These are phyloP conservation scores for Kryptopterus vitreolus DNA, from an alignment of 2,797 vertebrate species.

Conservation along the genomic window DNA sequence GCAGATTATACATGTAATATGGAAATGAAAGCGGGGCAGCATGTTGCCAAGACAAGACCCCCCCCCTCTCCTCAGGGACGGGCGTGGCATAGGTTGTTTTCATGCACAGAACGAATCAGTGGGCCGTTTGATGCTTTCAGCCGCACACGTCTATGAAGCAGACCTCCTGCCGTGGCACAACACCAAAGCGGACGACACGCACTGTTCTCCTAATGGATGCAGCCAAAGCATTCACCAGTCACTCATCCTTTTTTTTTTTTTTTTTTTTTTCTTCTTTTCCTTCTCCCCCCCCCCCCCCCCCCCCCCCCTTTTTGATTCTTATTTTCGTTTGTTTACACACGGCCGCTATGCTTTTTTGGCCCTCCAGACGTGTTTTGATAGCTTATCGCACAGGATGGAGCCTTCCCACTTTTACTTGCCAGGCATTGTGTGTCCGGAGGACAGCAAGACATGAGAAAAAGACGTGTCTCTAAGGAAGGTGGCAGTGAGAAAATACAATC, in stretches of 20 bases:
- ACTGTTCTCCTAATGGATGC: slow-evolving; percentile 11
- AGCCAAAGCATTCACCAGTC: slow-evolving; percentile 9
- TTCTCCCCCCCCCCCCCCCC: too few species aligned
- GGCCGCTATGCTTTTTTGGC: not conserved
- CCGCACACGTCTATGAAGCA: not conserved
- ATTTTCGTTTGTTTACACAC: not conserved
- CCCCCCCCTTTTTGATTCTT: too few species aligned
- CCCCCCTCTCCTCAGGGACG: slow-evolving; percentile 12
- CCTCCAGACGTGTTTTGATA: not conserved
- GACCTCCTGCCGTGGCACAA: slow-evolving; percentile 33
- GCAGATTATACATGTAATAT: slow-evolving; percentile 33
- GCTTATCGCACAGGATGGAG: not conserved
- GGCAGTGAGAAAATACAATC: not conserved
- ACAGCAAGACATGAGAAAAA: not conserved
- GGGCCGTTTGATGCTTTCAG: slow-evolving; percentile 40
- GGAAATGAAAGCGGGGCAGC: slow-evolving; percentile 24
- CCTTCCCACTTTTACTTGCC: not conserved
- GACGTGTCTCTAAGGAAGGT: not conserved
- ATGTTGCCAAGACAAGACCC: not conserved
- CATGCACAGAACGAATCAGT: slow-evolving; percentile 32
- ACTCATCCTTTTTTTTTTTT: not conserved
- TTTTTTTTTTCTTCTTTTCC: too few species aligned
- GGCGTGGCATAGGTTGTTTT: slow-evolving; percentile 28
- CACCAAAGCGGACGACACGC: not conserved
- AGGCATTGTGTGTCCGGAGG: not conserved